Base-by-base conservation (phyloP, 2,113 vertebrate species). In the Pholis gunnellus region DNA sequence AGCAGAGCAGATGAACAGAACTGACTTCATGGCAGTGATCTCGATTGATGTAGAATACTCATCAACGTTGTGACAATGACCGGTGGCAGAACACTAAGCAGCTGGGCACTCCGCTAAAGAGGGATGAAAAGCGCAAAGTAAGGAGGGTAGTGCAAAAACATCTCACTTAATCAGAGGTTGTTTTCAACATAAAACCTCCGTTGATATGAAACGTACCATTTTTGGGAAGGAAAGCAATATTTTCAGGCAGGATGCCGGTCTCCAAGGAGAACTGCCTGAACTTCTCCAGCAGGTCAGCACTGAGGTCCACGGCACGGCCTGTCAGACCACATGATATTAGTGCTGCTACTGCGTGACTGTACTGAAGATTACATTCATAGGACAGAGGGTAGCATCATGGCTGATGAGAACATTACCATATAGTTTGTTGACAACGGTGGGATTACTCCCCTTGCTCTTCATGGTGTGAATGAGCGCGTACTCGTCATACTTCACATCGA, bases 371-470 rank as follows among this genome's bases (percentile, higher is more conserved):
- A 40, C 6, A 52, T 10, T 18, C n/a, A 22, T 0, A 8, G 8
- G 18, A 22, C 13, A 60, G 34, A 22, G 8, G 20, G 18, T 36
- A 6, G 25, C 42, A 31, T 57, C 4, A 6, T 3, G 34, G 18
- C 2, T 52, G 61, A 20, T 14, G 18, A 27, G 1, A 1, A 40
- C 11, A 91, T 0, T 93, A 98, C 98, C 95, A 0, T 97, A 98
- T 18, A 99, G 95, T 75, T 95, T 96, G 86, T 91, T 93, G 92
- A 97, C 95, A 52, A 91, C 92, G 46, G 88, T 94, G 29, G 79
- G 44, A 4, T 66, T 50, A 0, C 65, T 82, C 0, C 22, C 77
- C 17, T 86, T 93, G 36, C 64, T 90, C 78, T 95, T 96, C 78
- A 92, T 79, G 78, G 94, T 95, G 82, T 94, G 92, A 67, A 95